Base-by-base conservation (phyloP, 1,140 invertebrate species). In the Hetaerina americana region DNA sequence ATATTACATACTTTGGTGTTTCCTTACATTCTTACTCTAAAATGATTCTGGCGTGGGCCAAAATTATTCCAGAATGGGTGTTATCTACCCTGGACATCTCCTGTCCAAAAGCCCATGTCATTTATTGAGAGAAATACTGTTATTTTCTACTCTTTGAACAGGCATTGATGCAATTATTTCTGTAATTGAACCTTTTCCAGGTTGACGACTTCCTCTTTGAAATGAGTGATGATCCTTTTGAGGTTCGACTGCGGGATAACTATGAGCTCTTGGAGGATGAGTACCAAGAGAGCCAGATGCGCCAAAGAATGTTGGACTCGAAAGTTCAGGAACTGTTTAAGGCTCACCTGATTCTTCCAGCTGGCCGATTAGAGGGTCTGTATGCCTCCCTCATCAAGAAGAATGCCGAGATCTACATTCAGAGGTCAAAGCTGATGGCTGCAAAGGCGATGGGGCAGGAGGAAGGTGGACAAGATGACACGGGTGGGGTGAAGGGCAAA, bases 171-270 rank as follows among this genome's bases (percentile, higher is more conserved):
- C n/a, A 57, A 57, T 57, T 57, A 12, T 12, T n/a, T 12, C 10
- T 57, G n/a, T n/a, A n/a, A n/a, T n/a, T n/a, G 2, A 1, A 24
- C 24, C 25, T 24, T 77, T 75, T 79, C 68, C 74, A 91, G 89
- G 86, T 92, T 24, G 90, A 91, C 78, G 90, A 91, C 76, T 90
- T 95, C 78, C 78, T 90, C 2, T 88, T 99, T 72, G 94, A 98
- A 83, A 88, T 99, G 79, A 92, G 90, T 74, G 97, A 99, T 80
- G 97, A 99, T 88, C 95, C 96, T 0, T 99, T 99, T 79, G 97
- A 99, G 84, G 95, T 98, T 0, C 95, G 94, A 78, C 82, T 99
- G 1, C 86, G 95, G 0, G 94, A 98, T 77, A 99, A 98, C 80
- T 98, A 96, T 80, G 96, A 98, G 78, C 82, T 99, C 0, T 78